Evolutionary conservation across 2,797 vertebrate genomes (phyloP).

Genomic region (Linurgus olivaceus): DNA sequence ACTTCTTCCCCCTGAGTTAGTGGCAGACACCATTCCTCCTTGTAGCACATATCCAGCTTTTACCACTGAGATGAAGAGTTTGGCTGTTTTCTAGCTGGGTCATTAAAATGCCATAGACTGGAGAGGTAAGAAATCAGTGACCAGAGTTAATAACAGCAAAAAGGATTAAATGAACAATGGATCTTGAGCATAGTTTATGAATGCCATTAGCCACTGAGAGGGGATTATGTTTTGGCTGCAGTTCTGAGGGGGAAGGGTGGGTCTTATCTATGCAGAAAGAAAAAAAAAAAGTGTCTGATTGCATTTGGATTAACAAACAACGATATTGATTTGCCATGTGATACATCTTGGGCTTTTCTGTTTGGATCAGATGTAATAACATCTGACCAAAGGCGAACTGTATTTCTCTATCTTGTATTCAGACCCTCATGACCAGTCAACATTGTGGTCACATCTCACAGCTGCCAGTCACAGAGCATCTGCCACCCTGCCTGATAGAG

Average conservation of each 20-base stretch:
- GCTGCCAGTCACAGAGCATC: fast-evolving
- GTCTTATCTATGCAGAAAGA: not conserved
- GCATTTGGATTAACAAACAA: conserved; percentile 27
- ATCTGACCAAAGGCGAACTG: not conserved
- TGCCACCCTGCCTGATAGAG: not conserved
- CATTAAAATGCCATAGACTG: conserved; percentile 7
- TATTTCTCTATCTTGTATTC: not conserved
- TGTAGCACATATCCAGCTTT: not conserved
- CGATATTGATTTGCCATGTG: not conserved
- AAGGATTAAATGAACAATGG: conserved; percentile 57
- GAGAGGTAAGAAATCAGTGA: conserved; percentile 38
- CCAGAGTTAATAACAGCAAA: conserved; percentile 49
- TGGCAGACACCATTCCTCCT: not conserved
- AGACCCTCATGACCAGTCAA: not conserved
- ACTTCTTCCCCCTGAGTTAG: not conserved
- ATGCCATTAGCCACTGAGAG: conserved; percentile 44
- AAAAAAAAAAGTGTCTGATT: not conserved
- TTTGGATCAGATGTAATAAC: not conserved
- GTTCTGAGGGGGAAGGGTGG: not conserved
- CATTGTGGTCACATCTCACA: fast-evolving
- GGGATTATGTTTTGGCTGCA: conserved; percentile 21
- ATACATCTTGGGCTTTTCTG: not conserved
- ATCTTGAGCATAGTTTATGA: conserved; percentile 33
- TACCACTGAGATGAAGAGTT: not conserved
- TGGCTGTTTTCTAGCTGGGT: conserved; percentile 4